Evolutionary conservation across 2,113 vertebrate genomes (phyloP).

Genomic region (Tachycineta bicolor): DNA sequence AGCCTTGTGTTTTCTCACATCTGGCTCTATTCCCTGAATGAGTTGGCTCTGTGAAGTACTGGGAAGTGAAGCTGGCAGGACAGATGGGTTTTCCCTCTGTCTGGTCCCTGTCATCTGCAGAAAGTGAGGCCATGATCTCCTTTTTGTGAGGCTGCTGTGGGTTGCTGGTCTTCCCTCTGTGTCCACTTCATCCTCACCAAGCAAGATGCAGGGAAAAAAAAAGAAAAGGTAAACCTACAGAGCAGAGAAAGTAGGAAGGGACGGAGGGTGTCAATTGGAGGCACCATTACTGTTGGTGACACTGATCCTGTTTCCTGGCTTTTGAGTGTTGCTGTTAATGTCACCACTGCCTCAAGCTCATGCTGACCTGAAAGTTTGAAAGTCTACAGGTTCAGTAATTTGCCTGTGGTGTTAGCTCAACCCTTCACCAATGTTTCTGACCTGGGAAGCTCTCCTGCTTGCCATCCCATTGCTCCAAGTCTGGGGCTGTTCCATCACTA

Average conservation of each 20-base stretch:
- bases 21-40: background rate
- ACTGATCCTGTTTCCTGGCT: background rate
- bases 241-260: background rate
- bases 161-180: background rate
- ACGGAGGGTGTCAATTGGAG: background rate
- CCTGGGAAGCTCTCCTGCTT: background rate
- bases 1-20: background rate
- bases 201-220: background rate
- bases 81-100: background rate
- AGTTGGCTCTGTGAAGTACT: background rate
- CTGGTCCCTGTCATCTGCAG: background rate
- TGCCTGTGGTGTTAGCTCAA: background rate
- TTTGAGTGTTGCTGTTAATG: background rate
- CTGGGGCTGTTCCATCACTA: background rate
- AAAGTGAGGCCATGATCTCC: background rate
- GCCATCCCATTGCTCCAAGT: background rate
- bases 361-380: background rate
- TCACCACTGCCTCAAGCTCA: background rate
- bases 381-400: background rate
- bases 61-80: background rate
- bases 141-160: background rate
- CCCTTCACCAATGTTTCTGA: background rate
- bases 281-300: background rate
- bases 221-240: background rate
- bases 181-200: fast-evolving